Base-by-base conservation (phyloP, 2,888 invertebrate genomes). In the Clunio marinus region DNA sequence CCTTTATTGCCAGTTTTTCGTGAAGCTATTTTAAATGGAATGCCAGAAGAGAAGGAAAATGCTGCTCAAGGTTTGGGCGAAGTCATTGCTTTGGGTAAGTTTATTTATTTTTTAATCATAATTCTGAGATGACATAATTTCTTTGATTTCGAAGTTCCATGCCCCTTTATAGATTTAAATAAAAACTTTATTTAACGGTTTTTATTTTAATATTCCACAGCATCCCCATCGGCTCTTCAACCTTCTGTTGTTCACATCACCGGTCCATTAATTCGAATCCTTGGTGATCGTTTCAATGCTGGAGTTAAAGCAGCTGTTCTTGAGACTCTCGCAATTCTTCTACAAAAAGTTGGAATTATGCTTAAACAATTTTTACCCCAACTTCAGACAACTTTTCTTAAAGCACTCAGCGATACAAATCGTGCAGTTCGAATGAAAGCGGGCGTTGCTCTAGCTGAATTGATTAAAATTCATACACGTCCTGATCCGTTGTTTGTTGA, bases 341-440 rank as follows among this genome's bases (percentile, higher is more conserved):
- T 99, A 8, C 88, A 88, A 32, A 98, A 97, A 85, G 96, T 96
- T 71, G 96, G 96, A 55, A 86, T 89, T 37, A 90, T 95, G 88
- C 80, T 99, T 77, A 96, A 96, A 79, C 97, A 98, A 77, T 99
- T 99, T 82, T 83, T 98, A 74, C 98, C 99, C 1, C 99, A 99
- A 80, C 84, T 99, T 41, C 98, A 98, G 82, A 97, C 97, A 1
- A 98, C 98, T 17, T 98, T 99, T 81, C 84, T 97, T 66, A 97
- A 97, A 81, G 92, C 97, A 2, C 82, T 98, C 68, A 89, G 91
- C 76, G 99, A 99, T 79, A 86, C 89, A 25, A 90, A 90, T 78
- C 83, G 96, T 69, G 83, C 86, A 71, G 96, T 97, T 17, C 84
- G 97, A 70, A 83, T 97, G 72, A 91, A 91, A 81, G 93, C 96